These are phyloP conservation scores for Pandemis corylana DNA, from an alignment of 2,888 invertebrate genomes.

Conservation along the genomic window DNA sequence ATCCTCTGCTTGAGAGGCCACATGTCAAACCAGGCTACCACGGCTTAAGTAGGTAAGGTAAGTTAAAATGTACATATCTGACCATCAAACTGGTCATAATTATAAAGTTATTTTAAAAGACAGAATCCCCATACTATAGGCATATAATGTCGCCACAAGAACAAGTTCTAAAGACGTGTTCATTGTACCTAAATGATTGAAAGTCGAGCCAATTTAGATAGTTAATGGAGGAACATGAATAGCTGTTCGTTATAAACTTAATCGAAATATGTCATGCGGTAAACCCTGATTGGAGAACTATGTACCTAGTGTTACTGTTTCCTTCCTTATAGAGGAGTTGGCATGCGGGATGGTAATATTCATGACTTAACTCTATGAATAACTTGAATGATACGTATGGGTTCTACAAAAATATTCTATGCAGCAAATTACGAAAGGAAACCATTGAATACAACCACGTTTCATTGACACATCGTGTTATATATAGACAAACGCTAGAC, in stretches of 20 bases:
- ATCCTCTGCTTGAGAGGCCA: too few relatives aligned
- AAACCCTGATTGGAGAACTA: slow-evolving; percentile 4
- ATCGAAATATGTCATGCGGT: slow-evolving; percentile 11
- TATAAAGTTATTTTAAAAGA: too few relatives aligned
- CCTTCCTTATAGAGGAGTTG: slow-evolving; percentile 15
- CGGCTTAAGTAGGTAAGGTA: too few relatives aligned
- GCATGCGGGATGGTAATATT: background rate
- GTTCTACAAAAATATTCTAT: background rate
- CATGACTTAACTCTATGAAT: background rate
- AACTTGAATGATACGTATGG: background rate
- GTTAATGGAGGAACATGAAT: background rate
- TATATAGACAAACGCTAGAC: too few relatives aligned
- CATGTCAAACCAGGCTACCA: too few relatives aligned
- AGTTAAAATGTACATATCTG: too few relatives aligned
- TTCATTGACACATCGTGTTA: too few relatives aligned
- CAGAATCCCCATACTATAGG: background rate
- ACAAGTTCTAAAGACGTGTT: background rate
- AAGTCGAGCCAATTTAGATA: background rate
- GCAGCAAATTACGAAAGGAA: too few relatives aligned
- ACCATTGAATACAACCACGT: too few relatives aligned
- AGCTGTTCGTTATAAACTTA: background rate
- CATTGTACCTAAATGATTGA: background rate
- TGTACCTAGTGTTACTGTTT: background rate
- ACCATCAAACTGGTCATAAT: too few relatives aligned
- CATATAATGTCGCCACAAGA: background rate